Evolutionary conservation across 2,888 invertebrate species (phyloP).

Genomic region (Drosophila algonquin): DNA sequence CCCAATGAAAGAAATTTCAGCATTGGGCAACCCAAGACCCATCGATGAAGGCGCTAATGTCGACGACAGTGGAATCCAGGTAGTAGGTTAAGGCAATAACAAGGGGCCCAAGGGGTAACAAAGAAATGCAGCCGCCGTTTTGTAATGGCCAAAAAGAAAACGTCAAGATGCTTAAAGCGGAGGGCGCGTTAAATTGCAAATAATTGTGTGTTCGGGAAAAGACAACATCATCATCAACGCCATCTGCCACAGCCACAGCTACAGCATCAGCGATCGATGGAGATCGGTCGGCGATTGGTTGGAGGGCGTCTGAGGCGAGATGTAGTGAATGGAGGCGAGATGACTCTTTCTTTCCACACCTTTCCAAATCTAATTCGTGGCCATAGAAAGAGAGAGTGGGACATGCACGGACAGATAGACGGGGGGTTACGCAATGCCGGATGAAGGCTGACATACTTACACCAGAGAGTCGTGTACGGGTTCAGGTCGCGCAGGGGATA

Average conservation of each 20-base stretch:
- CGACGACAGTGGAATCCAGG: neutral
- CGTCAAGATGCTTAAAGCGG: slow-evolving; percentile 26
- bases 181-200: slow-evolving; percentile 62
- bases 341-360: slow-evolving; percentile 44
- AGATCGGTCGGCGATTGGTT: slow-evolving; percentile 27
- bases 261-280: neutral
- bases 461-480: slow-evolving; percentile 85
- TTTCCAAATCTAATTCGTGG: slow-evolving; percentile 24
- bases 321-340: neutral
- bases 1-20: slow-evolving; percentile 42
- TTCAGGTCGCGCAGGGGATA: slow-evolving; percentile 79
- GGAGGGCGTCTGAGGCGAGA: too few species aligned
- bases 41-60: slow-evolving; percentile 30
- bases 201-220: slow-evolving; percentile 52
- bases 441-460: slow-evolving; percentile 85
- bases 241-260: slow-evolving; percentile 10
- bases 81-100: slow-evolving; percentile 59
- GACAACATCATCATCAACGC: slow-evolving; percentile 39
- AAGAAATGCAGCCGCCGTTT: slow-evolving; percentile 40
- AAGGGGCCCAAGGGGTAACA: slow-evolving; percentile 28
- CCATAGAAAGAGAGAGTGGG: slow-evolving; percentile 41
- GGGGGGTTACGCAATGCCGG: slow-evolving; percentile 35
- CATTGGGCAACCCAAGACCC: slow-evolving; percentile 34
- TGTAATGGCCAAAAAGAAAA: slow-evolving; percentile 57
- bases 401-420: neutral